These are phyloP conservation scores for Tupaia chinensis DNA, from an alignment of 2,113 vertebrate genomes.

Conservation along the genomic window DNA sequence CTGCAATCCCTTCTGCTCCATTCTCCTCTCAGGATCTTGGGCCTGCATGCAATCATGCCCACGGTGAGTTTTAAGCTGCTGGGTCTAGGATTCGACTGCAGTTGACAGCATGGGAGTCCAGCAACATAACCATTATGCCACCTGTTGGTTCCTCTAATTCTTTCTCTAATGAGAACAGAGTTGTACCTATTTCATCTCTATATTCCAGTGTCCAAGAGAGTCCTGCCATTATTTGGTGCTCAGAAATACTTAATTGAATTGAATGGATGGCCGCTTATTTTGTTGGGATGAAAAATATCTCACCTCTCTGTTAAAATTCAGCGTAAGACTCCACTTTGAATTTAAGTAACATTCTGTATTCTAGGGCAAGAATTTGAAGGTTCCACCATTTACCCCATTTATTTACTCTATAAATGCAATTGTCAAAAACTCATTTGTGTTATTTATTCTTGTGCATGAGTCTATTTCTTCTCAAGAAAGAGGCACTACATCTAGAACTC, in stretches of 20 bases:
- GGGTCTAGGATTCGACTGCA: too few relatives aligned
- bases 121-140: too few relatives aligned
- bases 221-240: background rate
- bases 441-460: background rate
- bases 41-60: too few relatives aligned
- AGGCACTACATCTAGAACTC: background rate
- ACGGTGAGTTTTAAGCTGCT: too few relatives aligned
- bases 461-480: background rate
- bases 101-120: too few relatives aligned
- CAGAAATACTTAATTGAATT: background rate
- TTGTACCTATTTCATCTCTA: background rate
- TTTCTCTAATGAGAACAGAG: background rate
- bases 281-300: background rate
- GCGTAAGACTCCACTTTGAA: background rate
- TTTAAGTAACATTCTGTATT: background rate
- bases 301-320: background rate
- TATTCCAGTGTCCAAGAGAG: background rate
- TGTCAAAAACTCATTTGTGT: background rate
- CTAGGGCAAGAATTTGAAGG: background rate
- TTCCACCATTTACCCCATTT: background rate
- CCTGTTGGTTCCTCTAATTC: too few relatives aligned
- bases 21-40: too few relatives aligned
- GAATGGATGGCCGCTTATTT: background rate
- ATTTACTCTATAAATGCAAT: background rate
- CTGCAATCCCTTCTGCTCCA: too few relatives aligned